Percentiles rank a stretch among this genome's conserved stretches.
These are phyloP conservation scores for Rattus norvegicus DNA, from an alignment of 2,113 vertebrate genomes.

Conservation along the genomic window DNA sequence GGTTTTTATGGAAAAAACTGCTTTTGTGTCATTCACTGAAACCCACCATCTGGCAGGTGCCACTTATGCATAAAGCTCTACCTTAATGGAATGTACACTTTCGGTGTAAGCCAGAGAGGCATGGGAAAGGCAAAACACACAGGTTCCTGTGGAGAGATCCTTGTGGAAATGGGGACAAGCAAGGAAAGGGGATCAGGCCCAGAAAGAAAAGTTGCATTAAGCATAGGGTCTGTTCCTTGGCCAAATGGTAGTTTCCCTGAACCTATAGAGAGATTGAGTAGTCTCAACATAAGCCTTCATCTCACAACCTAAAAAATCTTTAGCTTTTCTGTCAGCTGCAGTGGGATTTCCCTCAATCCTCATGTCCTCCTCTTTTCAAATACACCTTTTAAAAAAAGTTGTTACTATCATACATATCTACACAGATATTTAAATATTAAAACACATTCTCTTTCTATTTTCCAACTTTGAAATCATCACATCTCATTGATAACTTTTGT, in stretches of 20 bases:
- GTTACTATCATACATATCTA: neutral
- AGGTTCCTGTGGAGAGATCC: neutral
- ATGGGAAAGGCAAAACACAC: slow-evolving; percentile 44
- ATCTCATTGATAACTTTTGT: neutral
- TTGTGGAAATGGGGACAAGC: neutral
- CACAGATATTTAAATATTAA: neutral
- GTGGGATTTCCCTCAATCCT: neutral
- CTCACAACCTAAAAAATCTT: neutral
- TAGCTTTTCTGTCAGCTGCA: too few species aligned
- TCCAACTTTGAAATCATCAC: neutral
- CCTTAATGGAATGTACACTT: slow-evolving; percentile 25
- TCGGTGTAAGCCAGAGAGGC: slow-evolving; percentile 27
- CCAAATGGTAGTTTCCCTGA: neutral
- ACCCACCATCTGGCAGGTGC: slow-evolving; percentile 6
- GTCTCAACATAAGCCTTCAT: neutral
- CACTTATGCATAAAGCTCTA: neutral
- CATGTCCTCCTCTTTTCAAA: neutral
- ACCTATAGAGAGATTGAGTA: neutral
- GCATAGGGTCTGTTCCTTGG: neutral
- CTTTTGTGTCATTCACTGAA: slow-evolving; percentile 70
- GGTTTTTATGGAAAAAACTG: neutral
- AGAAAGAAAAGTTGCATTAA: neutral
- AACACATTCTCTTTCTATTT: neutral
- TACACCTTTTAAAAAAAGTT: neutral
- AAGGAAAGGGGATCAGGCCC: neutral